phyloP scores from a whole-genome alignment of 2,888 invertebrate species.

The Thysanoteuthis rhombus region DNA sequence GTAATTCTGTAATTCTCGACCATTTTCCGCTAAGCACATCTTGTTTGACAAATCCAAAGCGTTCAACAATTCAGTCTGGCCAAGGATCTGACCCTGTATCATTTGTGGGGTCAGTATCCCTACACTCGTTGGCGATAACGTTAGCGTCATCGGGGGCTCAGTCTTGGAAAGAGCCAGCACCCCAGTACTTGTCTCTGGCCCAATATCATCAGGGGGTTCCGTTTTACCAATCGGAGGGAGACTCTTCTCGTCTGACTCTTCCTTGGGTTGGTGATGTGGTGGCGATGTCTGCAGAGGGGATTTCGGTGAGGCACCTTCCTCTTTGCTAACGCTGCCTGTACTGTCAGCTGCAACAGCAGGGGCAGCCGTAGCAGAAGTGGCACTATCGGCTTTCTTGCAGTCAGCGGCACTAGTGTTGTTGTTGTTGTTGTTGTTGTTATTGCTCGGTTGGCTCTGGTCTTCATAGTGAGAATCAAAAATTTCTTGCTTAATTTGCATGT shows the following conservation, averaged over 20 bases:
- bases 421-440: background rate
- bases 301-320: background rate
- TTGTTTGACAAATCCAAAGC: slow-evolving; percentile 31
- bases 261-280: background rate
- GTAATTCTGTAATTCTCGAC: background rate
- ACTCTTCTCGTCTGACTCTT: background rate
- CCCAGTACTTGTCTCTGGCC: background rate
- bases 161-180: slow-evolving; percentile 22
- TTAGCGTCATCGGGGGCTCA: slow-evolving; percentile 22
- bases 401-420: background rate
- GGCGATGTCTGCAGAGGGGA: background rate
- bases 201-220: slow-evolving; percentile 20
- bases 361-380: background rate
- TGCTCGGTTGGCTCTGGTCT: background rate
- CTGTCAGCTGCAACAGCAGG: background rate
- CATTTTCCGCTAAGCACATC: slow-evolving; percentile 23
- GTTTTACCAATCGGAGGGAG: background rate
- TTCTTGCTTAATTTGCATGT: slow-evolving; percentile 32
- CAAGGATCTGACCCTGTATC: slow-evolving; percentile 21
- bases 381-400: slow-evolving; percentile 15
- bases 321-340: background rate
- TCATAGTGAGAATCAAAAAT: slow-evolving; percentile 31
- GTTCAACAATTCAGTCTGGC: slow-evolving; percentile 25
- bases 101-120: slow-evolving; percentile 26
- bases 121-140: background rate